Conservation (phyloP, 2,797 vertebrate genomes). For the Enteromius mattozi region DNA sequence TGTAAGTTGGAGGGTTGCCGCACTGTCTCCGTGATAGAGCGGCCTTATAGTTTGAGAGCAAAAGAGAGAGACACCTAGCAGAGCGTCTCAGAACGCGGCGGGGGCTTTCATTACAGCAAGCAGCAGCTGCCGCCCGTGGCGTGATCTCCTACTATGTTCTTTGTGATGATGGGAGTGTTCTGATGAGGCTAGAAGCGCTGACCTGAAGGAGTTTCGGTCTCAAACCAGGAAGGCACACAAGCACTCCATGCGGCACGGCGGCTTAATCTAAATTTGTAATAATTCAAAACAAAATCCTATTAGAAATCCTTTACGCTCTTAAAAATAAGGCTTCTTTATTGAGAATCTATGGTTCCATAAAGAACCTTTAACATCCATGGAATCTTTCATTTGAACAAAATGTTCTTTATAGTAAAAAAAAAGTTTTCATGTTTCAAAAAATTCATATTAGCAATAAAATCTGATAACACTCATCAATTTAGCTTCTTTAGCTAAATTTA, state of each 20-base stretch:
- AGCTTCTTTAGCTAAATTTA: background rate
- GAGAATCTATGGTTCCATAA: background rate
- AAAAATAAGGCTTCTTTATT: background rate
- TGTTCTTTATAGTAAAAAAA: background rate
- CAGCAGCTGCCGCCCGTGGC: slow-evolving; percentile 56
- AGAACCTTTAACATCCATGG: background rate
- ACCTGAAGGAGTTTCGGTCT: slow-evolving; percentile 61
- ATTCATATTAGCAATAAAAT: background rate
- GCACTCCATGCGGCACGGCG: slow-evolving; percentile 57
- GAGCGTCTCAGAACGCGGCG: slow-evolving; percentile 67
- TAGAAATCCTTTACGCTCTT: slow-evolving; percentile 55
- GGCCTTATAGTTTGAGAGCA: slow-evolving; percentile 42
- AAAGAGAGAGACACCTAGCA: slow-evolving; percentile 39
- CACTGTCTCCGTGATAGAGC: slow-evolving; percentile 34
- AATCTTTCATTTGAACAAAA: background rate
- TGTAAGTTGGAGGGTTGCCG: slow-evolving; percentile 53
- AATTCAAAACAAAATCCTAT: slow-evolving; percentile 76
- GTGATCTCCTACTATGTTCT: slow-evolving; percentile 64
- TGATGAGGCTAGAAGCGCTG: slow-evolving; percentile 70
- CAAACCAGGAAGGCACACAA: slow-evolving; percentile 48
- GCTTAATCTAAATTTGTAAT: slow-evolving; percentile 73
- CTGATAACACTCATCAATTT: background rate
- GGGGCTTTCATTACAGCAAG: slow-evolving; percentile 72
- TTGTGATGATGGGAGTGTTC: slow-evolving; percentile 73
- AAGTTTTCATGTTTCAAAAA: background rate